phyloP scores from a whole-genome alignment of 2,113 vertebrate genomes.

The Odocoileus virginianus region DNA sequence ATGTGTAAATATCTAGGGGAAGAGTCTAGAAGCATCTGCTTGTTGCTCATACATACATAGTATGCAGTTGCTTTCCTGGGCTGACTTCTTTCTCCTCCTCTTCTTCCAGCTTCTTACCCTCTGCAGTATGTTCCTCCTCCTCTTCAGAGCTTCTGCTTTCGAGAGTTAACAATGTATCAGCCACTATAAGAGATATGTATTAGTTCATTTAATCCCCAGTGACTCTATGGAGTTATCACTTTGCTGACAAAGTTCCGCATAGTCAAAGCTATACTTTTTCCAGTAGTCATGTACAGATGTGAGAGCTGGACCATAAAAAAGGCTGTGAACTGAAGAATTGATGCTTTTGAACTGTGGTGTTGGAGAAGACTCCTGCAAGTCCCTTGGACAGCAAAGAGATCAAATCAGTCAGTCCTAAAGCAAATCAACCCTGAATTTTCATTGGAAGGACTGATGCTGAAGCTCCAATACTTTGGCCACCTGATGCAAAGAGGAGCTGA shows the following conservation, averaged over 20 bases:
- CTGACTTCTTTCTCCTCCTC: background rate
- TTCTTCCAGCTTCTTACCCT: background rate
- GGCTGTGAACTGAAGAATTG: rapidly evolving
- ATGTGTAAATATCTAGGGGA: too few species aligned
- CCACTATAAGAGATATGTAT: background rate
- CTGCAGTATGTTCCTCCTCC: background rate
- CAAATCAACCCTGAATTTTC: background rate
- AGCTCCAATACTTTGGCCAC: background rate
- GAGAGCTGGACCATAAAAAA: background rate
- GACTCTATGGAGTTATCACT: background rate
- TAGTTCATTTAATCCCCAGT: background rate
- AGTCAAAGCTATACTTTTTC: background rate
- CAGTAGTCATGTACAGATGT: background rate
- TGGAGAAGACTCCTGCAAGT: background rate
- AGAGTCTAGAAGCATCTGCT: background rate
- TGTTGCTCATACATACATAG: background rate
- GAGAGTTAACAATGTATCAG: background rate
- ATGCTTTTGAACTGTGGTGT: background rate
- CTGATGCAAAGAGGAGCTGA: background rate
- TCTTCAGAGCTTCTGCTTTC: background rate
- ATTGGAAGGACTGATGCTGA: background rate
- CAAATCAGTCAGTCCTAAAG: background rate
- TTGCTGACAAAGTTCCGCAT: background rate
- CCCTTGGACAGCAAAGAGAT: background rate
- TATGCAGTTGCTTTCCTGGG: background rate